Evolutionary conservation across 2,113 vertebrate genomes (phyloP).

Genomic region (Himantopus leucocephalus): DNA sequence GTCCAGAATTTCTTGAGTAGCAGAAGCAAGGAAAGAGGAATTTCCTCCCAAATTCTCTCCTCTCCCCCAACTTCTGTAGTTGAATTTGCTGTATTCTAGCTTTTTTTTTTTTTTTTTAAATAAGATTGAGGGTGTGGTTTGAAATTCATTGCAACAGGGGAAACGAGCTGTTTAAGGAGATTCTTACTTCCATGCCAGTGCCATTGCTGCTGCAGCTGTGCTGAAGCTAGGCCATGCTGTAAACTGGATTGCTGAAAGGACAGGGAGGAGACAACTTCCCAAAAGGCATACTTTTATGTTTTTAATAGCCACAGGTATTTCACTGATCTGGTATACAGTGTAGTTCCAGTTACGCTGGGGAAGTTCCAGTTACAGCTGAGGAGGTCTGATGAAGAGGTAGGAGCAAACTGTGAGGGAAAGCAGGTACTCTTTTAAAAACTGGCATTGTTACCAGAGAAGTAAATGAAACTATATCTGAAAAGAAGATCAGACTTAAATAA

Average conservation of each 20-base stretch:
- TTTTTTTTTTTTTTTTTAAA: not conserved
- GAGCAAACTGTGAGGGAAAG: not conserved
- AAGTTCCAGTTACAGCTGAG: not conserved
- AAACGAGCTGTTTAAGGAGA: not conserved
- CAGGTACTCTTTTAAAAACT: not conserved
- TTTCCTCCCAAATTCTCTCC: not conserved
- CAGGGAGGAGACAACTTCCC: not conserved
- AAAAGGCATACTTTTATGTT: not conserved
- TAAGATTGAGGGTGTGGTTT: not conserved
- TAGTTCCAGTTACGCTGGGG: not conserved
- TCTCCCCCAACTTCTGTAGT: accelerated
- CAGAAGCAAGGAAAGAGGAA: not conserved
- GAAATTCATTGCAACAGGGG: not conserved
- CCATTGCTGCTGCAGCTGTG: not conserved
- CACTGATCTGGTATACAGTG: not conserved
- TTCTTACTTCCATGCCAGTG: not conserved
- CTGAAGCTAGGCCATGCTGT: not conserved
- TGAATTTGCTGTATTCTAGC: not conserved
- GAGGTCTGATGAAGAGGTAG: not conserved
- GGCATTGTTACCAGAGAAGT: not conserved
- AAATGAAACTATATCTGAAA: not conserved
- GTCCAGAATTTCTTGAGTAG: not conserved
- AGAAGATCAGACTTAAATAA: not conserved
- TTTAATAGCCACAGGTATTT: not conserved
- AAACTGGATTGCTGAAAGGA: not conserved